Percentiles rank a stretch among this genome's conserved stretches.
Evolutionary conservation across 2,113 vertebrate genomes (phyloP).

Genomic region (Xenopus laevis): DNA sequence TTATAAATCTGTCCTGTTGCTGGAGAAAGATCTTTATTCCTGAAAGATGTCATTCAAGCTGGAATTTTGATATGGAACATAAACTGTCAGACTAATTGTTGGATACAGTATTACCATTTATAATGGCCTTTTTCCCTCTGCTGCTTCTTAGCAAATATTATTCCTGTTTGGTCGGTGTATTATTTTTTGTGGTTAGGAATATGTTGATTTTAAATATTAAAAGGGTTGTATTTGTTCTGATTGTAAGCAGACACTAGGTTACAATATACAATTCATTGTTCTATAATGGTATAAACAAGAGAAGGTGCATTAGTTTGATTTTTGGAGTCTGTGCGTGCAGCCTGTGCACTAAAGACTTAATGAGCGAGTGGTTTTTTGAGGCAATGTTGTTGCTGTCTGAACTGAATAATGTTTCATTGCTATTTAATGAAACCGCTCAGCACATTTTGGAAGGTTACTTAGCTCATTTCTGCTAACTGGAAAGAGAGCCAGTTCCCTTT

Average conservation of each 20-base stretch:
- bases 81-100: too few relatives aligned
- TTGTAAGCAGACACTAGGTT: too few relatives aligned
- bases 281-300: neutral
- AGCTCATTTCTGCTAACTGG: neutral
- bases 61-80: too few relatives aligned
- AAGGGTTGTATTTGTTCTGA: too few relatives aligned
- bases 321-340: neutral
- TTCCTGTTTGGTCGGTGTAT: too few relatives aligned
- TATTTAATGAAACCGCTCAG: neutral
- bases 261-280: too few relatives aligned
- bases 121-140: too few relatives aligned
- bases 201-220: too few relatives aligned
- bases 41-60: neutral
- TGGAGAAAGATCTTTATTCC: neutral
- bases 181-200: too few relatives aligned
- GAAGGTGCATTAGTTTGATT: neutral
- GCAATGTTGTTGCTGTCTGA: neutral
- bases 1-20: neutral
- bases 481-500: neutral
- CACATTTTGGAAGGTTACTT: neutral
- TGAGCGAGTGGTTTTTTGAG: neutral
- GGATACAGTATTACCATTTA: too few relatives aligned
- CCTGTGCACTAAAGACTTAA: neutral
- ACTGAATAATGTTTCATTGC: neutral
- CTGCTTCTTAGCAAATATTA: too few relatives aligned